Base-by-base conservation (phyloP, 1,140 invertebrate species). In the Neomicropteryx cornuta region DNA sequence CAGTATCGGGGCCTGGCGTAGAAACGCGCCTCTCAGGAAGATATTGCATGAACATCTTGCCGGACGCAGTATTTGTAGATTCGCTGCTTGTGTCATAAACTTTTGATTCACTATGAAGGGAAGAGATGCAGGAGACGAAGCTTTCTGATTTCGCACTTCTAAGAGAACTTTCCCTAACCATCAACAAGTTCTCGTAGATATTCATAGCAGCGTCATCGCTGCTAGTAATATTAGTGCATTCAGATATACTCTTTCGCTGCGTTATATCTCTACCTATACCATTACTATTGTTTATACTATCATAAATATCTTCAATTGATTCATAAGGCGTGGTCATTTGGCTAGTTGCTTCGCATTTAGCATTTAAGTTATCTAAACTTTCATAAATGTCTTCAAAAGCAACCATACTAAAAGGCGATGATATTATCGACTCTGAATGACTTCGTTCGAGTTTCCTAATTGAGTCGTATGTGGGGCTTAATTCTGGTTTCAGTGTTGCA, bases 221-320 rank as follows among this genome's bases (percentile, higher is more conserved):
- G 5, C 11, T 29, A 29, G 28, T 10, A 16, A 21, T 5, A 5
- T 30, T 28, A 18, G 20, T 36, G 14, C 13, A 27, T 18, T 27
- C 34, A 23, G 14, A 16, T 11, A 16, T 16, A 6, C 21, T 23
- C 28, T 40, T 17, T 21, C 32, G 17, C n/a, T n/a, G n/a, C n/a
- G n/a, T n/a, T n/a, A n/a, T n/a, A n/a, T n/a, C n/a, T n/a, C n/a
- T n/a, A n/a, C n/a, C n/a, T n/a, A n/a, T n/a, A n/a, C n/a, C n/a
- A n/a, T n/a, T n/a, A n/a, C n/a, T n/a, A n/a, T n/a, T n/a, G n/a
- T n/a, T n/a, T n/a, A 68, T 66, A 33, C 64, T 65, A 21, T 68
- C 62, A 38, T 68, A 68, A 17, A 68, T 44, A 49, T 68, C 64
- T 45, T 68, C 65, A 43, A 68, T 66, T 1, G 65, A 68, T 48